Evolutionary conservation across 2,113 vertebrate genomes (phyloP), one percentile per base, ranked within the genome.

Genomic region (Taxidea taxus): DNA sequence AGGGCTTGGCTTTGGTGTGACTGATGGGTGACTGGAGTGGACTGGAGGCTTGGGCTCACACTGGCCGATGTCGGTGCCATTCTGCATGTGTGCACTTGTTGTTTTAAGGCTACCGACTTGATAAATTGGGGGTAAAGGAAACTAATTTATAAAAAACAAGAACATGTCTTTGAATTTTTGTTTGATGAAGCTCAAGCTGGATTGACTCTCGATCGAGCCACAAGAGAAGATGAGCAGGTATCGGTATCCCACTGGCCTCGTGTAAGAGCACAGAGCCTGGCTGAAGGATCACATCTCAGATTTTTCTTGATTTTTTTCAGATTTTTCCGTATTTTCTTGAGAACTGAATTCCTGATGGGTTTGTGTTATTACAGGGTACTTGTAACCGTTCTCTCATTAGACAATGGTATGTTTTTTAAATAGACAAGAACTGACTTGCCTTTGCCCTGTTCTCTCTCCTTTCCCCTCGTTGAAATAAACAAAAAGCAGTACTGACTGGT

Each of bases 351-450:
- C 90, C 37, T 44, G n/a, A 62, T 56, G n/a, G 44, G 37, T 29
- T 68, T 3, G 42, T 70, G 29, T 15, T 47, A 51, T 62, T 47
- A 37, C 39, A 68, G 39, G 44, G 27, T 62, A 37, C 92, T 49
- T 14, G 39, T 39, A 80, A 44, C 47, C 15, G 23, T 58, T 49
- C 54, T 74, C 37, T 85, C 47, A 20, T 72, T 80, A 39, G 60
- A 62, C 8, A 34, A 14, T n/a, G 23, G 4, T 54, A 27, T 72
- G 42, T 31, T 58, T 42, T 42, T 47, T 62, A 84, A 64, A 29
- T 12, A 12, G 74, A 29, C 85, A 90, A 82, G 91, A 21, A n/a
- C 58, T 56, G 44, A 51, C 93, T 80, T 84, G 94, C 60, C 85
- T 87, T 78, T 29, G 20, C 66, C 66, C 21, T 0, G 23, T 37